These are phyloP conservation scores for Noturus placidus DNA, from an alignment of 2,113 vertebrate species.

Conservation along the genomic window DNA sequence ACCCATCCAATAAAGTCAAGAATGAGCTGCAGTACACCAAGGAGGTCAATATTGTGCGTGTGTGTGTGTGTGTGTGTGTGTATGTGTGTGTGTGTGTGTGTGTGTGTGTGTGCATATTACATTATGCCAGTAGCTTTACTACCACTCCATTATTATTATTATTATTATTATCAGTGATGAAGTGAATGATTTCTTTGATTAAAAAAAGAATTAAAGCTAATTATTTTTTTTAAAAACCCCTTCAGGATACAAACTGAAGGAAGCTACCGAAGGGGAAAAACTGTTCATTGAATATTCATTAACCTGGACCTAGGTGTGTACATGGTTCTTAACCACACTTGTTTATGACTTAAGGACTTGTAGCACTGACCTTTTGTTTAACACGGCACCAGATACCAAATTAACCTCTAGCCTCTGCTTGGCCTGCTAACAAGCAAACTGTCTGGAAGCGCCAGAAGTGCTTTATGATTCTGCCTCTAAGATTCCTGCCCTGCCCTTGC, in stretches of 20 bases:
- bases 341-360: constrained; percentile 84
- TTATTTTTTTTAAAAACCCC: constrained; percentile 50
- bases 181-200: constrained; percentile 32
- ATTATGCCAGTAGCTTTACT: constrained; percentile 3
- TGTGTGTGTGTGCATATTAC: constrained; percentile 22
- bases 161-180: background rate
- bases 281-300: constrained; percentile 80
- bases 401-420: constrained; percentile 80
- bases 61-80: constrained; percentile 16
- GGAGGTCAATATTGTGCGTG: constrained; percentile 38
- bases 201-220: constrained; percentile 13
- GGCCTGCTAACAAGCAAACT: constrained; percentile 81
- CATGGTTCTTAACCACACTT: constrained; percentile 76
- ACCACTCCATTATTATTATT: constrained; percentile 2
- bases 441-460: constrained; percentile 76
- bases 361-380: constrained; percentile 80
- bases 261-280: constrained; percentile 59
- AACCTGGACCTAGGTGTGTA: constrained; percentile 76
- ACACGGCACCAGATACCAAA: constrained; percentile 80
- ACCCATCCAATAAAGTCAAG: constrained; percentile 48
- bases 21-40: constrained; percentile 42
- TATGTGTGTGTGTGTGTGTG: constrained; percentile 21
- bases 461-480: constrained; percentile 69
- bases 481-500: constrained; percentile 46
- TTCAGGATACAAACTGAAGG: constrained; percentile 55